Conservation (phyloP, 2,888 invertebrate species). For the Empis stercorea region DNA sequence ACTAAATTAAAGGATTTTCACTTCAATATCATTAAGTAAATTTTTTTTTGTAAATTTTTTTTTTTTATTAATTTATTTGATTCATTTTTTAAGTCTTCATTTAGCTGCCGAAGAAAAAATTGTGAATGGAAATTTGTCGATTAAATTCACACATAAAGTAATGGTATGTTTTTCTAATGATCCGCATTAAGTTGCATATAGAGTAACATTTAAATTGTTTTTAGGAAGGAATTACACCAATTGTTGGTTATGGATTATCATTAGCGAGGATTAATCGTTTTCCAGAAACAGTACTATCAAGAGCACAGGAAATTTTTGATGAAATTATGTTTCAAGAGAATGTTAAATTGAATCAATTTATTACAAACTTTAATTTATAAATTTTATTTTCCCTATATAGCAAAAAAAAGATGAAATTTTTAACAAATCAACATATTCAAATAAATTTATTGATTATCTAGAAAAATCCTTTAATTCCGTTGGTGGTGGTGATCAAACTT, state of each 20-base stretch:
- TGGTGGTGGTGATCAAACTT: too few species aligned
- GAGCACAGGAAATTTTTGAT: constrained; percentile 12
- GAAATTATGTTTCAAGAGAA: constrained; percentile 1
- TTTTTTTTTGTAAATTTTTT: background rate
- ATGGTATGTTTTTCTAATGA: constrained; percentile 6
- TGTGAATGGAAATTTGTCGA: constrained; percentile 12
- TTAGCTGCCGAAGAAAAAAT: constrained; percentile 33
- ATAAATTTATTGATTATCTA: background rate
- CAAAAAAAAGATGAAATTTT: too few species aligned
- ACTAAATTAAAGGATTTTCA: constrained; percentile 52
- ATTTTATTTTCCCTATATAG: too few species aligned
- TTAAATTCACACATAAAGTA: constrained; percentile 14
- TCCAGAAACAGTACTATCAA: constrained; percentile 8
- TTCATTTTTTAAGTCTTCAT: too few species aligned
- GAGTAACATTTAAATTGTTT: background rate
- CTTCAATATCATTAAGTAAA: constrained; percentile 61
- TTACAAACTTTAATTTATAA: background rate
- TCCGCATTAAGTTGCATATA: background rate
- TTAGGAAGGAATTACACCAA: constrained; percentile 13
- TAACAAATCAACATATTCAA: background rate
- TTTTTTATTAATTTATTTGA: constrained; percentile 11
- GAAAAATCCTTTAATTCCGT: background rate
- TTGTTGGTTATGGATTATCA: constrained; percentile 14
- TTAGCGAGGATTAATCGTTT: constrained; percentile 13
- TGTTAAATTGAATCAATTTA: too few species aligned